Base-by-base conservation (phyloP, 2,888 invertebrate species). In the Trisateles emortualis region DNA sequence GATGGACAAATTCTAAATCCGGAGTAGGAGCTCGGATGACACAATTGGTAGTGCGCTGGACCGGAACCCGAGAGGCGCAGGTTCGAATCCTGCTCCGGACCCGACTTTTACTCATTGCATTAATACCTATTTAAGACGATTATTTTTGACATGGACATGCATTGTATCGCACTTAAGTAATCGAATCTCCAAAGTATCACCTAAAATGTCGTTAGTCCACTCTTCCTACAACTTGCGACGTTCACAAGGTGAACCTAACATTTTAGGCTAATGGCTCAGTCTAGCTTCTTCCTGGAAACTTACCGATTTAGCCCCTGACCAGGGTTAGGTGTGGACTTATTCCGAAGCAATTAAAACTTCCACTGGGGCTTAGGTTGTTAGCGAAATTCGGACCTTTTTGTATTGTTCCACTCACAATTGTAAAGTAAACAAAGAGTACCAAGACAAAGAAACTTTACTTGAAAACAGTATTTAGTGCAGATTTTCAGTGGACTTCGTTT, bases 311-410 rank as follows among this genome's bases (percentile, higher is more conserved):
- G 29, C 14, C 58, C 46, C 42, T 46, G 57, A 52, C 58, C 55
- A 52, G 45, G 11, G 52, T 52, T 62, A 68, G 66, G 62, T 73
- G 66, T 80, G 74, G 82, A 84, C 86, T 85, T 85, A 85, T 84
- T 83, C 74, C 72, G 66, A 81, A 84, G 86, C 87, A 90, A 92
- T 90, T 90, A 89, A 91, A 92, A 90, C 88, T 90, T 90, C 72
- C 55, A 72, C 76, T 67, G 73, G 67, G 70, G 78, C 80, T 81
- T 79, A 81, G 80, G 80, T 87, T 84, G 86, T 87, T 86, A 83
- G 80, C 74, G 75, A 82, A 83, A 83, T 87, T 87, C 69, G 80
- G 82, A 85, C 83, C 83, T 86, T 87, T 88, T 86, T 86, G 82
- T 86, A 81, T 88, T 87, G 84, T 86, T 86, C 78, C 60, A 68